Evolutionary conservation across 2,797 vertebrate species (phyloP), one percentile per base, ranked within the genome.

Genomic region (Knipowitschia caucasica): DNA sequence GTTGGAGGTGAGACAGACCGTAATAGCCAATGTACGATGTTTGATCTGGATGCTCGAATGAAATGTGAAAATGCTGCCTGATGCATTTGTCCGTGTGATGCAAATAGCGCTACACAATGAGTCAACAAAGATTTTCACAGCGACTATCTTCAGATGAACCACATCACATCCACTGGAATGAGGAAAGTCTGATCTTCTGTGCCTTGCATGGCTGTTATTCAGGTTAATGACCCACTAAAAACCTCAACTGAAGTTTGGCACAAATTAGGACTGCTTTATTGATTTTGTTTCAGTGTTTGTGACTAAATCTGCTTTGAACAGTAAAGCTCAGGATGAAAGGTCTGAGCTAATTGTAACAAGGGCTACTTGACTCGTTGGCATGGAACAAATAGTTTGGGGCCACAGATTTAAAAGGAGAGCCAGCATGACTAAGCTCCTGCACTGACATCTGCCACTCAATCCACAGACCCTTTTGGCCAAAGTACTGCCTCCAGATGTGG

Each of bases 11-110:
- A 55, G 36, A 49, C 33, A 49, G 51, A 50, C 23, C 15, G 23
- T 35, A 45, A 10, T 11, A 0, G 1, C 0, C 46, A 31, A 18
- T 53, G 44, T 30, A 17, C 36, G 35, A 63, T 50, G 51, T 62
- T 53, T 35, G 64, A 60, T 49, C 62, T 56, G 56, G 70, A 4
- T n/a, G n/a, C n/a, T n/a, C n/a, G n/a, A n/a, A n/a, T n/a, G n/a
- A n/a, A n/a, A n/a, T n/a, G n/a, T n/a, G n/a, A n/a, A n/a, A n/a
- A n/a, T n/a, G n/a, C n/a, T n/a, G n/a, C n/a, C n/a, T n/a, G n/a
- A n/a, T n/a, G n/a, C n/a, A n/a, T n/a, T n/a, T n/a, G n/a, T n/a
- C n/a, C n/a, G n/a, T n/a, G n/a, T n/a, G n/a, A n/a, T n/a, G n/a
- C n/a, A n/a, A n/a, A n/a, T n/a, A n/a, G n/a, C n/a, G n/a, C n/a